Conservation (phyloP, 2,797 vertebrate species). For the Spheniscus humboldti region DNA sequence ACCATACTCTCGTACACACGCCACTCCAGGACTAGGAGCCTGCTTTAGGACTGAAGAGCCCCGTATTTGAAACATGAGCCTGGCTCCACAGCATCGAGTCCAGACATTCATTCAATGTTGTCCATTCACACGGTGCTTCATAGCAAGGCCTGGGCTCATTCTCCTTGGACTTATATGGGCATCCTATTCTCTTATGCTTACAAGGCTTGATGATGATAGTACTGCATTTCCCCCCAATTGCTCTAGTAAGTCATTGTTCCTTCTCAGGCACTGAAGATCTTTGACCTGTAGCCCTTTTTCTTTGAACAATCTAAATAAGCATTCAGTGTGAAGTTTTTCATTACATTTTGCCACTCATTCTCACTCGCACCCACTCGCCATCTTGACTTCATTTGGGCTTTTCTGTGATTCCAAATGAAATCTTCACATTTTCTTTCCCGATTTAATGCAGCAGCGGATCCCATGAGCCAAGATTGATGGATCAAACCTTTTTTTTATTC, state of each 20-base stretch:
- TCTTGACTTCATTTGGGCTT: conserved; percentile 98
- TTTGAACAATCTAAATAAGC: conserved; percentile 92
- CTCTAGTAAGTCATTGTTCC: conserved; percentile 82
- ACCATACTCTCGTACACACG: conserved; percentile 82
- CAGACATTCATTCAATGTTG: conserved; percentile 90
- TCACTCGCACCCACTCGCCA: conserved; percentile 99
- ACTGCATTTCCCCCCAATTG: conserved; percentile 80
- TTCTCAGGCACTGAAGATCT: conserved; percentile 86
- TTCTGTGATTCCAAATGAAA: conserved; percentile 97
- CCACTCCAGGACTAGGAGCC: conserved; percentile 85
- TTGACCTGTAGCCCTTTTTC: conserved; percentile 88
- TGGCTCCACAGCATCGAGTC: conserved; percentile 87
- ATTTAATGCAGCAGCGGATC: conserved; percentile 99
- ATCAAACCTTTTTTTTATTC: conserved; percentile 95
- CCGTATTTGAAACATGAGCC: conserved; percentile 84
- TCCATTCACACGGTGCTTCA: conserved; percentile 92
- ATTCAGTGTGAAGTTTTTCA: conserved; percentile 92
- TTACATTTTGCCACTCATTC: conserved; percentile 99
- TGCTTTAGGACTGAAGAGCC: conserved; percentile 81
- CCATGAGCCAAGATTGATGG: conserved; percentile 99
- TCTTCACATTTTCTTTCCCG: conserved; percentile 95
- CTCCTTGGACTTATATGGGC: conserved; percentile 74
- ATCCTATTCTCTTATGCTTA: conserved; percentile 77
- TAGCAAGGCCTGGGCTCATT: conserved; percentile 86
- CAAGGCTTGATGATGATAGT: conserved; percentile 89